Evolutionary conservation across 2,113 vertebrate genomes (phyloP).

Genomic region (Pituophis catenifer): DNA sequence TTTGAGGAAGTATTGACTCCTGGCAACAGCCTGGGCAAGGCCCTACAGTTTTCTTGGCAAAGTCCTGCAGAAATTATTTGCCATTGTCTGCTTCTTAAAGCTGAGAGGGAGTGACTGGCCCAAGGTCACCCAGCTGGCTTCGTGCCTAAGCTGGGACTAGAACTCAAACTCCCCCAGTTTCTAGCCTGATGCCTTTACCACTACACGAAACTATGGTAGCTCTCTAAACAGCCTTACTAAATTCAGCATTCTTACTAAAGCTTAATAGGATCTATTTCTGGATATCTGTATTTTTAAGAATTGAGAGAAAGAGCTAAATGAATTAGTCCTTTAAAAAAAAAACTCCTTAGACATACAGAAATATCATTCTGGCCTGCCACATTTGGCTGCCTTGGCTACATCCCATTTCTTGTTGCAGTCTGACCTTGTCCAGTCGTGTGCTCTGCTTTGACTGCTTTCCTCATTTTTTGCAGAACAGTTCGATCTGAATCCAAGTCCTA

Average conservation of each 20-base stretch:
- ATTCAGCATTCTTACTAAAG: not conserved
- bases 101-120: not conserved
- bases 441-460: conserved; percentile 71
- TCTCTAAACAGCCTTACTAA: not conserved
- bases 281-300: not conserved
- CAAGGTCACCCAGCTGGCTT: not conserved
- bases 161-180: not conserved
- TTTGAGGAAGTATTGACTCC: not conserved
- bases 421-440: conserved; percentile 70
- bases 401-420: not conserved
- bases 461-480: conserved; percentile 71
- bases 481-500: conserved; percentile 69
- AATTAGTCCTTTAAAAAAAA: not conserved
- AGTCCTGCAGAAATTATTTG: not conserved
- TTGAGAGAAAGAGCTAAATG: not conserved
- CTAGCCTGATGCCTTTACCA: not conserved
- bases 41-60: not conserved
- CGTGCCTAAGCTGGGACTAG: not conserved
- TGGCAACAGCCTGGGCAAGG: not conserved
- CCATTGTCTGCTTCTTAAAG: not conserved
- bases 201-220: not conserved
- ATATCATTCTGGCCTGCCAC: not conserved
- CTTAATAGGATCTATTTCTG: not conserved
- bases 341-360: not conserved
- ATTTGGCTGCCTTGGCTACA: not conserved